Evolutionary conservation across 2,888 invertebrate species (phyloP).

Genomic region (Antitype chi): DNA sequence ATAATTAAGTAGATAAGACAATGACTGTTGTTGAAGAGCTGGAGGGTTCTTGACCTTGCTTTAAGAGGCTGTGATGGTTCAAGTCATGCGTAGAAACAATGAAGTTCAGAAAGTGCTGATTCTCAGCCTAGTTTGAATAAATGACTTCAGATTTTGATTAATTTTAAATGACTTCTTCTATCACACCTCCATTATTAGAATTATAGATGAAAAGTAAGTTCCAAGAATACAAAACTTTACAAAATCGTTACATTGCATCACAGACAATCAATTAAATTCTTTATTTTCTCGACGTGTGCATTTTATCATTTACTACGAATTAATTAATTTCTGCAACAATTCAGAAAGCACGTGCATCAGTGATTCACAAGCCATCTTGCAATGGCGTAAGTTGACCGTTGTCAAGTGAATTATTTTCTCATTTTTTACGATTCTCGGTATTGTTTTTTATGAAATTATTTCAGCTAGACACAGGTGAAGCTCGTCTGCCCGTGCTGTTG

Average conservation of each 20-base stretch:
- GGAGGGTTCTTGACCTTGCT: not conserved
- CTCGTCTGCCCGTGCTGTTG: not conserved
- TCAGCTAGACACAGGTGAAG: not conserved
- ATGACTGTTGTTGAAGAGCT: not conserved
- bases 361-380: constrained; percentile 33
- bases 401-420: constrained; percentile 29
- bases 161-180: not conserved
- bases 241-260: constrained; percentile 32
- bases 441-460: constrained; percentile 12
- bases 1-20: constrained; percentile 10
- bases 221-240: not conserved
- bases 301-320: constrained; percentile 26
- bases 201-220: constrained; percentile 16
- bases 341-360: constrained; percentile 35
- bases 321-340: constrained; percentile 33
- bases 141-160: too few relatives aligned
- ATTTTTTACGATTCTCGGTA: constrained; percentile 14
- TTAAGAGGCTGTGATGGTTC: not conserved
- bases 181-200: not conserved
- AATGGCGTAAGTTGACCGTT: constrained; percentile 22
- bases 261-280: constrained; percentile 6
- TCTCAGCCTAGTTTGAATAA: too few relatives aligned
- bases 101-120: too few relatives aligned
- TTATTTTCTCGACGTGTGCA: constrained; percentile 16
- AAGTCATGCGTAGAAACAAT: not conserved